Evolutionary conservation across 2,113 vertebrate species (phyloP).

Genomic region (Tinamus guttatus): DNA sequence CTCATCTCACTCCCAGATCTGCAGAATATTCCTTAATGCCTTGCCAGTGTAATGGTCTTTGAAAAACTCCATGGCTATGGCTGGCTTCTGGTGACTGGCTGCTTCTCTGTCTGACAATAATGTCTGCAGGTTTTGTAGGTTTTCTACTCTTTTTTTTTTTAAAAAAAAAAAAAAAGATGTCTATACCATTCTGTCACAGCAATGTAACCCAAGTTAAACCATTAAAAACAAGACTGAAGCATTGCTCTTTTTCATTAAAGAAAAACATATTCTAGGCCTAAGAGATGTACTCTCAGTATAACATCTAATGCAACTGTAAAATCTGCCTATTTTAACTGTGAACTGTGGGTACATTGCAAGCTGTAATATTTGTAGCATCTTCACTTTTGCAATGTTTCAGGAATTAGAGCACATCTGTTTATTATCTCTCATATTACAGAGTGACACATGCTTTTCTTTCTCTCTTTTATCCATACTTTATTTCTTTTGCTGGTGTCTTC

Average conservation of each 20-base stretch:
- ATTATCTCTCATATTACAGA: background rate
- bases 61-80: background rate
- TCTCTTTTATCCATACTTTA: background rate
- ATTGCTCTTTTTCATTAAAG: background rate
- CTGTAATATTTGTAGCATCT: background rate
- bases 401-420: background rate
- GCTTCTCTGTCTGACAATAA: background rate
- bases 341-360: background rate
- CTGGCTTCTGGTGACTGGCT: background rate
- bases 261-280: background rate
- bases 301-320: background rate
- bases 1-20: background rate
- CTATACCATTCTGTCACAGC: background rate
- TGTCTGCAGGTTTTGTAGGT: background rate
- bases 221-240: background rate
- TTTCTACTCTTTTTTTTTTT: no score
- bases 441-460: background rate
- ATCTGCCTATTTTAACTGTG: background rate
- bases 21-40: background rate
- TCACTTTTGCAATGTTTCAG: background rate
- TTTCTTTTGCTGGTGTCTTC: background rate
- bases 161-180: no score
- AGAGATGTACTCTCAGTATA: background rate
- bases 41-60: accelerated
- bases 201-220: background rate